Evolutionary conservation across 1,140 invertebrate genomes (phyloP).

Genomic region (Drosophila aff.): DNA sequence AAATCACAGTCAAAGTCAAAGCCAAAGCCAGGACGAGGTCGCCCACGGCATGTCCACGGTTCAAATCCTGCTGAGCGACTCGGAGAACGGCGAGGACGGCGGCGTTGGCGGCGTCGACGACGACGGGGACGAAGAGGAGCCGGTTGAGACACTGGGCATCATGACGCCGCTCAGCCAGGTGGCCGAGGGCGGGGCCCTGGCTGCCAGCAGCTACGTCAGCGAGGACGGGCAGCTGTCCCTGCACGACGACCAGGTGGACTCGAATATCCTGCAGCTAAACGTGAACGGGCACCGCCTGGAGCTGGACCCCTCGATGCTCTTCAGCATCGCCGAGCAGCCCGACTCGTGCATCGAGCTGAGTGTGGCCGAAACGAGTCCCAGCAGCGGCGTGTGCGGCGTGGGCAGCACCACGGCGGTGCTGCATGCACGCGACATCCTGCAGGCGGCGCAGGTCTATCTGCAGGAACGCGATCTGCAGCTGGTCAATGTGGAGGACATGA

Average conservation of each 20-base stretch:
- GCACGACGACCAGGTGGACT: constrained; percentile 32
- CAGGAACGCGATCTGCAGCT: constrained; percentile 68
- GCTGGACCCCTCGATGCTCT: constrained; percentile 61
- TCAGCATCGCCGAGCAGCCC: constrained; percentile 66
- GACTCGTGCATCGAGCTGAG: constrained; percentile 52
- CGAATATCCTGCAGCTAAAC: constrained; percentile 53
- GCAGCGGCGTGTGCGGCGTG: constrained; percentile 19
- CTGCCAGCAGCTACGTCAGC: neutral
- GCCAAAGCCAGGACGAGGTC: neutral
- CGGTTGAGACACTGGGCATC: constrained; percentile 41
- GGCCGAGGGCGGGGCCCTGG: constrained; percentile 13
- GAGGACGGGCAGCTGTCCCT: constrained; percentile 35
- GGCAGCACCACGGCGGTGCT: constrained; percentile 33
- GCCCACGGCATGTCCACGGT: neutral
- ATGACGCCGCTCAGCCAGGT: constrained; percentile 62
- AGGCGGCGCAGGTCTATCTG: constrained; percentile 66
- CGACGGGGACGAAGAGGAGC: constrained; percentile 3
- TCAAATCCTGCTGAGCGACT: constrained; percentile 16
- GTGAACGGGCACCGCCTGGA: constrained; percentile 62
- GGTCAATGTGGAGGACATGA: constrained; percentile 62
- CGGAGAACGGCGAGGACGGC: neutral
- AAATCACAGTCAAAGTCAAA: neutral
- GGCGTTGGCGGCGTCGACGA: neutral
- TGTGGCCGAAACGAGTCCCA: constrained; percentile 42
- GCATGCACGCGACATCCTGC: constrained; percentile 56